These are phyloP conservation scores for Rhabdomys pumilio DNA, from an alignment of 2,797 vertebrate species.

Conservation along the genomic window DNA sequence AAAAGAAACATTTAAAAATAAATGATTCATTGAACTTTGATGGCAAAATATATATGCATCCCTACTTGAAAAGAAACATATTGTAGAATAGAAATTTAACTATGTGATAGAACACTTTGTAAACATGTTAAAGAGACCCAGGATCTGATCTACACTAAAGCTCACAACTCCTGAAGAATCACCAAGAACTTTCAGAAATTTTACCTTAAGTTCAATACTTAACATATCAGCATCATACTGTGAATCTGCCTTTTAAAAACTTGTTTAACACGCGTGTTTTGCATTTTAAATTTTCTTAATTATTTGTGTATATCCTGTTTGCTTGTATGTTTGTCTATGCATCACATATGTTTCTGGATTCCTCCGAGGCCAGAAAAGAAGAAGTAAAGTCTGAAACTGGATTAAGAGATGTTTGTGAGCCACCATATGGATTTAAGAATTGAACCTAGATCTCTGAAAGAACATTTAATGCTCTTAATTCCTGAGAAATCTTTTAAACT, in stretches of 20 bases:
- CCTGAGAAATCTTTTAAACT: background rate
- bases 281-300: background rate
- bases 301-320: background rate
- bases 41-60: slow-evolving; percentile 62
- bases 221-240: background rate
- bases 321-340: background rate
- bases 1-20: slow-evolving; percentile 69
- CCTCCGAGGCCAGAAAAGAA: background rate
- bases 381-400: background rate
- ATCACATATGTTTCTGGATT: background rate
- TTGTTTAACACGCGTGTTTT: background rate
- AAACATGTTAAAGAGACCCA: background rate
- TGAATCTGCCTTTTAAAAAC: background rate
- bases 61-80: slow-evolving; percentile 63
- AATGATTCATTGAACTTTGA: slow-evolving; percentile 69
- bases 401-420: background rate
- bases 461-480: background rate
- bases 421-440: background rate
- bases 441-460: background rate
- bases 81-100: background rate
- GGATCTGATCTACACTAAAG: background rate
- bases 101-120: background rate
- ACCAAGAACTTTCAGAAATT: background rate
- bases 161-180: too few species aligned
- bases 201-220: background rate